Base-by-base conservation (phyloP, 2,797 vertebrate genomes). In the Microctenopoma steveboyesi region DNA sequence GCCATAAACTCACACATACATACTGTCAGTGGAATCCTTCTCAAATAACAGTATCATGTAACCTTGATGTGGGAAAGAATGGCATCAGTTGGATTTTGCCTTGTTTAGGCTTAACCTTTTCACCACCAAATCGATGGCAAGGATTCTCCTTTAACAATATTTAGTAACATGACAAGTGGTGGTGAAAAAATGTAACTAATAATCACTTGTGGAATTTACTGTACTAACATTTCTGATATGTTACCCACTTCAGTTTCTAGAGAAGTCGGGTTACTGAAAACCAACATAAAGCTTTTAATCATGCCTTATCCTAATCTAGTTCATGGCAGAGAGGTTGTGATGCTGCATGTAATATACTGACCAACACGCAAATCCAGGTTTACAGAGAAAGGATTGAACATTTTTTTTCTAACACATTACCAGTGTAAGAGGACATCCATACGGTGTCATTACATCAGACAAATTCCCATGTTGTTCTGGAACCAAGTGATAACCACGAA, bases 381-480 rank as follows among this genome's bases (percentile, higher is more conserved):
- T 66, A 64, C 49, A 47, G 60, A 58, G 42, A 30, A 63, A 13
- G 12, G 56, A 65, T 46, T 27, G 52, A 63, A 47, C 43, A 3
- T 52, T 40, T 54, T 50, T 60, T 54, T 47, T 60, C 57, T 13
- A 37, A 57, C 50, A 69, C 61, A 71, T 52, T 8, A 3, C 69
- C 45, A 46, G 14, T 64, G 65, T 73, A 69, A 18, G 53, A 58
- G 58, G 55, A 72, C 63, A 7, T 61, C 71, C 56, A 50, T 64
- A 71, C 49, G 63, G 48, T 62, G 39, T 48, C 47, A 82, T 72
- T 48, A 61, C 58, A 78, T 67, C 57, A 66, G 48, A 72, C 33
- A 37, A 22, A 76, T 46, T 72, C 75, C 59, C 60, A 62, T 69
- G 60, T 25, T 60, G 68, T 56, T 55, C 45, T 58, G 61, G 28